Base-by-base conservation (phyloP, 1,140 invertebrate species). In the Leptinotarsa texana region DNA sequence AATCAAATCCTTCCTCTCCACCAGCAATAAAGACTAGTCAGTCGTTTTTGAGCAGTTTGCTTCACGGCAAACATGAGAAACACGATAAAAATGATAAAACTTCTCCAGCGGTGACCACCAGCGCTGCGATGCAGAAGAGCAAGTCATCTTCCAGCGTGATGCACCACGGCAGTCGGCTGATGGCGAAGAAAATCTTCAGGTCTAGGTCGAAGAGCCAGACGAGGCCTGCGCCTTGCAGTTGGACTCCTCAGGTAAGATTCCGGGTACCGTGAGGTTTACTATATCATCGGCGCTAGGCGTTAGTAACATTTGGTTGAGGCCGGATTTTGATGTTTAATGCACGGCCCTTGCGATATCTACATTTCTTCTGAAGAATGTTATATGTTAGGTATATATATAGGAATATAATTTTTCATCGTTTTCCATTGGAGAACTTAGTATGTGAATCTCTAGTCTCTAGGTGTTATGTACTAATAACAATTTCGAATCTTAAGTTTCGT, bases 101-200 rank as follows among this genome's bases (percentile, higher is more conserved):
- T 85, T 86, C 83, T 85, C 86, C 86, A 85, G 87, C 85, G 83
- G 85, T 85, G 86, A 86, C 86, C 78, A 80, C 80, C 76, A 82
- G 80, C 81, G 87, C 88, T 87, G 90, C 89, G 80, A 95, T 95
- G 93, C 93, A 95, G 89, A 95, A 95, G 86, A 94, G 93, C 78
- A 94, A 94, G 82, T 94, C 93, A 11, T 93, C 93, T 74, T 93
- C 93, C 79, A 94, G 92, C 86, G 93, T 95, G 82, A 92, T 95
- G 82, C 93, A 94, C 80, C 89, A 90, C 80, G 89, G 89, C 18
- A 89, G 88, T 78, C 84, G 89, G 83, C 89, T 93, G 82, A 91
- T 95, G 75, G 90, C 93, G 78, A 93, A 93, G 86, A 93, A 93
- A 85, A 92, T 95, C 81, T 95, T 93, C 91, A 89, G 92, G 77